These are phyloP conservation scores for Sinella curviseta DNA, from an alignment of 1,140 invertebrate genomes.

Conservation along the genomic window DNA sequence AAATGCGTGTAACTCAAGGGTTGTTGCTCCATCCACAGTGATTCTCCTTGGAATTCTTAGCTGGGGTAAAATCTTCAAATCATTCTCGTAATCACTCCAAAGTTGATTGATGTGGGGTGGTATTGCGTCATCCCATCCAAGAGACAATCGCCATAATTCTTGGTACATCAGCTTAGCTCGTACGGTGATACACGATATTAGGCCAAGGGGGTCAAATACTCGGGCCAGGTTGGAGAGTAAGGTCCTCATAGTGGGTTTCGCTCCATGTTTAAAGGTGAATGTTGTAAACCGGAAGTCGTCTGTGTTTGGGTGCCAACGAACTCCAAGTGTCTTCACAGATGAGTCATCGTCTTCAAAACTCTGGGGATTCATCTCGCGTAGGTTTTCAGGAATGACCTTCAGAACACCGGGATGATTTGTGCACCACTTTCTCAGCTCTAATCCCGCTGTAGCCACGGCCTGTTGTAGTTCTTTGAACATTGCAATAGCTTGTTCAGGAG, in stretches of 20 bases:
- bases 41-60: slow-evolving; percentile 38
- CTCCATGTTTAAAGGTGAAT: background rate
- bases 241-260: background rate
- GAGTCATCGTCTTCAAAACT: background rate
- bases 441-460: background rate
- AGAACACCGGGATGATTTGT: background rate
- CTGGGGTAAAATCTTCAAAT: slow-evolving; percentile 42
- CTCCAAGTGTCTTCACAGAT: background rate
- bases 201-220: slow-evolving; percentile 57
- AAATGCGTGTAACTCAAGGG: background rate
- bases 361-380: background rate
- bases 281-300: background rate
- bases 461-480: background rate
- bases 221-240: slow-evolving; percentile 50
- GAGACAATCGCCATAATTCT: slow-evolving; percentile 52
- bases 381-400: background rate
- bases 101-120: slow-evolving; percentile 44
- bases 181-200: slow-evolving; percentile 53
- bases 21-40: slow-evolving; percentile 29
- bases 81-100: slow-evolving; percentile 44
- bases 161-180: slow-evolving; percentile 56
- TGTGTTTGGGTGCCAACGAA: background rate
- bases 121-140: slow-evolving; percentile 56
- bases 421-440: background rate
- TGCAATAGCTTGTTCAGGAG: background rate